These are phyloP conservation scores for Pammene fasciana DNA, from an alignment of 2,888 invertebrate species.

Conservation along the genomic window DNA sequence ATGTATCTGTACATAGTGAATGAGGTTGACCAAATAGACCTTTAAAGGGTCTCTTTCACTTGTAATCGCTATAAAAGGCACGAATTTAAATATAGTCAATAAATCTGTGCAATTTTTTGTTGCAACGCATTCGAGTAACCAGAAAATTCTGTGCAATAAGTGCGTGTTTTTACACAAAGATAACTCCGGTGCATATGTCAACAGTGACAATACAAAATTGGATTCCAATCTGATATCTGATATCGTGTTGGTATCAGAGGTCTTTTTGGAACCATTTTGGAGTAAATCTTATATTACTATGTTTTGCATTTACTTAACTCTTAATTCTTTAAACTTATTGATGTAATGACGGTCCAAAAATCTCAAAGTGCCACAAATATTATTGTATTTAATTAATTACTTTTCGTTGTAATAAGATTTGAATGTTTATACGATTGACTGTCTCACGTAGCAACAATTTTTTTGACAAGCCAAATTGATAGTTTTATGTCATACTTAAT, in stretches of 20 bases:
- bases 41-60: background rate
- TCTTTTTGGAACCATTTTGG: constrained; percentile 7
- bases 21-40: background rate
- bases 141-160: constrained; percentile 34
- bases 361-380: constrained; percentile 29
- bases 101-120: constrained; percentile 36
- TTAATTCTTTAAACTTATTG: background rate
- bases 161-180: constrained; percentile 22
- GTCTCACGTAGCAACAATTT: background rate
- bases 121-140: constrained; percentile 36
- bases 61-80: background rate
- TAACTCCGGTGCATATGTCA: constrained; percentile 22
- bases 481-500: no score
- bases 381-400: background rate
- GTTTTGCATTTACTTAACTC: constrained; percentile 26
- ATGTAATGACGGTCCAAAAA: constrained; percentile 6
- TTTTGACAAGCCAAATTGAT: background rate
- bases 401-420: background rate
- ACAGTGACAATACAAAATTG: constrained; percentile 24
- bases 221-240: constrained; percentile 9
- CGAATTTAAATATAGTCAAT: constrained; percentile 29
- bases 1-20: background rate
- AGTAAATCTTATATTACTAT: background rate
- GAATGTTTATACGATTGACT: background rate
- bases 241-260: background rate